Evolutionary conservation across 2,888 invertebrate genomes (phyloP), one percentile per base, ranked within the genome.

Genomic region (Uloborus plumipes): DNA sequence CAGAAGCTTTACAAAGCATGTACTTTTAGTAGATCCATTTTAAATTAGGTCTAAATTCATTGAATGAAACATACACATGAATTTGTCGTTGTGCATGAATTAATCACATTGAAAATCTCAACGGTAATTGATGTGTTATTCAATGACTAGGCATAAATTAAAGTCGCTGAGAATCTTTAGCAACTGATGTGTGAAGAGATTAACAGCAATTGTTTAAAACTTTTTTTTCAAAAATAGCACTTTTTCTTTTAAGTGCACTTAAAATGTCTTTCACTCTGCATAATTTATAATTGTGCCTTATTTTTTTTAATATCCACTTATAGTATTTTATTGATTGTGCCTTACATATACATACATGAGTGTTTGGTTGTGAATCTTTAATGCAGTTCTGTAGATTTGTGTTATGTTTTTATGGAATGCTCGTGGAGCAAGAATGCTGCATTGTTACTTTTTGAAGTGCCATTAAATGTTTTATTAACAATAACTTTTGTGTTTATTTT

Each of bases 391-490:
- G 31, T n/a, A 55, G 9, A 71, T 51, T 72, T 62, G 61, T 62
- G 77, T 74, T 74, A 58, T 66, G 58, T 77, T 77, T 66, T 70
- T 65, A 64, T 22, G 51, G 16, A 49, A 70, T 47, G 65, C 74
- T 74, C 49, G 31, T 50, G 64, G 65, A 78, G 65, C 59, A 49
- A 18, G 53, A 65, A 53, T 39, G 9, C 62, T 78, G 65, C 58
- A 78, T 78, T 78, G 78, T 78, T 78, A 78, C 49, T 77, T 74
- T 78, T 59, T 74, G 18, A 69, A 74, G 80, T 81, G 80, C 74
- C 80, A 81, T 81, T 81, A 81, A 81, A 81, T 55, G 67, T 81
- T 73, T 69, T 71, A 65, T 64, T 65, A 71, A 78, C 64, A 64
- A 9, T 39, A 39, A 39, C 11, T 39, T 39, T 39, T 39, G 39